These are phyloP conservation scores for Nyleta sp. DNA, from an alignment of 2,888 invertebrate species.

Conservation along the genomic window DNA sequence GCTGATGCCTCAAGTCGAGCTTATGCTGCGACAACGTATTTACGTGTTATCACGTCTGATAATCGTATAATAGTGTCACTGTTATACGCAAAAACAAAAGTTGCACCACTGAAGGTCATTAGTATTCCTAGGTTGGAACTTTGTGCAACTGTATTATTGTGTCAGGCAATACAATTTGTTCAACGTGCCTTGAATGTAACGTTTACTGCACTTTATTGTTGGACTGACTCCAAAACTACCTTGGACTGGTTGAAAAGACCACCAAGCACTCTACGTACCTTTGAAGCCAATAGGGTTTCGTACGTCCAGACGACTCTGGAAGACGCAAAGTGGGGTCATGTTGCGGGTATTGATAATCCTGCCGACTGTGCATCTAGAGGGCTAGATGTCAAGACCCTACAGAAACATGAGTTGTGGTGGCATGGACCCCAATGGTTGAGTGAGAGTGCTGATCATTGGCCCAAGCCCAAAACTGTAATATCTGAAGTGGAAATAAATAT, in stretches of 20 bases:
- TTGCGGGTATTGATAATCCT: constrained; percentile 6
- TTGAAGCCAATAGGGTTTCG: constrained; percentile 24
- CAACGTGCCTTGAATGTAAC: background rate
- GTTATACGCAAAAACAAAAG: constrained; percentile 13
- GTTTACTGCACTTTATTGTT: constrained; percentile 8
- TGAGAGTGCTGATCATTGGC: constrained; percentile 3
- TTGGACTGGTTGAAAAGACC: constrained; percentile 21
- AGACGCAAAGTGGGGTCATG: constrained; percentile 4
- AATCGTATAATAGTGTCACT: background rate
- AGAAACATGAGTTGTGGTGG: constrained; percentile 10
- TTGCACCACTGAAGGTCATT: constrained; percentile 13
- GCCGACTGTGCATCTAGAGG: constrained; percentile 25
- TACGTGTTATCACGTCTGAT: background rate
- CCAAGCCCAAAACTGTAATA: background rate
- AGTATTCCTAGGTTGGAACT: constrained; percentile 25
- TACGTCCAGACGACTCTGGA: background rate
- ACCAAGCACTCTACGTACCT: background rate
- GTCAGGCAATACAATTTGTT: background rate
- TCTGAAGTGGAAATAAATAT: background rate
- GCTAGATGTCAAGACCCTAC: background rate
- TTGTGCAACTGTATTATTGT: constrained; percentile 14
- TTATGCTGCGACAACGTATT: constrained; percentile 9
- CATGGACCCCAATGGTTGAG: constrained; percentile 1
- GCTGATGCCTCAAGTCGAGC: constrained; percentile 20
- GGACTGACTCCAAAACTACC: constrained; percentile 27